These are phyloP conservation scores for Eilema sororculum DNA, from an alignment of 2,888 invertebrate genomes.

Conservation along the genomic window DNA sequence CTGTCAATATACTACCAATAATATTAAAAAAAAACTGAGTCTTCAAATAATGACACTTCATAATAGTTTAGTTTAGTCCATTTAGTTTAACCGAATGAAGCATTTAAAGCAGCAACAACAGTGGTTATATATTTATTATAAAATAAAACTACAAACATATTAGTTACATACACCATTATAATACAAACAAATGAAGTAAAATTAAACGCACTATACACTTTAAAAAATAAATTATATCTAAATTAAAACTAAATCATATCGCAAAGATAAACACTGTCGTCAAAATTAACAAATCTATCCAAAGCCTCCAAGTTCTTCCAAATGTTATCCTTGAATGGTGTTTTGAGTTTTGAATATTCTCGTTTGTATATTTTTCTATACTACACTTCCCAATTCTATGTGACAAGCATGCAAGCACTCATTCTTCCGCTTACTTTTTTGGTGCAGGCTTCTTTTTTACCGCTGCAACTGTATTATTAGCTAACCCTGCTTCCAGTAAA, in stretches of 20 bases:
- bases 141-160: not conserved
- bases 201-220: not conserved
- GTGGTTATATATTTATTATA: not conserved
- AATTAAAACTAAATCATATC: conserved; percentile 5
- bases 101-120: not conserved
- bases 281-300: not conserved
- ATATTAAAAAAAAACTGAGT: too few relatives aligned
- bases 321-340: too few relatives aligned
- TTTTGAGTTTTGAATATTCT: not conserved
- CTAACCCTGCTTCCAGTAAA: conserved; percentile 43
- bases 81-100: too few relatives aligned
- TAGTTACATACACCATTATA: not conserved
- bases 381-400: not conserved
- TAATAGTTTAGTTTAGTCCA: too few relatives aligned
- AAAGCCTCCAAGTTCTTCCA: not conserved
- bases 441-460: not conserved
- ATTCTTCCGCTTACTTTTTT: not conserved
- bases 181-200: conserved; percentile 2
- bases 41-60: too few relatives aligned
- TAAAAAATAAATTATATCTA: not conserved
- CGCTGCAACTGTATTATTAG: not conserved
- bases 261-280: not conserved
- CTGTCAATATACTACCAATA: too few relatives aligned
- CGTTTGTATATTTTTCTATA: not conserved
- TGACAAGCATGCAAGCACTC: too few relatives aligned